phyloP scores from a whole-genome alignment of 2,888 invertebrate species.

The Pheosia gnoma region DNA sequence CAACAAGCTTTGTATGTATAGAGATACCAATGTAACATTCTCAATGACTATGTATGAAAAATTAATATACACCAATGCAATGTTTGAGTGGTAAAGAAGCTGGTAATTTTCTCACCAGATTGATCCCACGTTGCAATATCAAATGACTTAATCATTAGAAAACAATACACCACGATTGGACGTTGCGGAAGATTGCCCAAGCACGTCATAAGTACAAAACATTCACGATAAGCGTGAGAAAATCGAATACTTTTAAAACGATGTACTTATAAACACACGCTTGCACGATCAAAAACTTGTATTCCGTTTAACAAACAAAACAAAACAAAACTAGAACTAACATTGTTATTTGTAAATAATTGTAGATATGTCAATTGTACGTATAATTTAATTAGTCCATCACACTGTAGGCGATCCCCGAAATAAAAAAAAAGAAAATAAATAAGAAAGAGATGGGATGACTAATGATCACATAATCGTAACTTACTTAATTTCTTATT shows the following conservation, averaged over 20 bases:
- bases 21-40: background rate
- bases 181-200: background rate
- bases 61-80: background rate
- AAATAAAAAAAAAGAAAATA: no score
- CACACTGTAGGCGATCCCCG: no score
- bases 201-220: background rate
- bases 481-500: no score
- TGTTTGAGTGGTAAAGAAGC: no score
- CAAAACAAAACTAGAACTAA: no score
- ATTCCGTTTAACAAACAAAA: no score
- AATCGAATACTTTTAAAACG: background rate
- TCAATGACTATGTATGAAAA: background rate
- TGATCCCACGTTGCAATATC: background rate
- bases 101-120: background rate
- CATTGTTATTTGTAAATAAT: no score
- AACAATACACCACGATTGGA: background rate
- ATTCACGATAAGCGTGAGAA: background rate
- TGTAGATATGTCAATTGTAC: no score
- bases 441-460: no score
- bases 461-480: background rate
- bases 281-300: no score
- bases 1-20: no score
- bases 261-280: background rate
- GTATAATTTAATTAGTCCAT: no score
- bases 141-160: conserved; percentile 2